A percentile compares a stretch with the other conserved stretches of the same genome.
These are phyloP conservation scores for Lycaon pictus DNA, from an alignment of 2,113 vertebrate genomes.

Conservation along the genomic window DNA sequence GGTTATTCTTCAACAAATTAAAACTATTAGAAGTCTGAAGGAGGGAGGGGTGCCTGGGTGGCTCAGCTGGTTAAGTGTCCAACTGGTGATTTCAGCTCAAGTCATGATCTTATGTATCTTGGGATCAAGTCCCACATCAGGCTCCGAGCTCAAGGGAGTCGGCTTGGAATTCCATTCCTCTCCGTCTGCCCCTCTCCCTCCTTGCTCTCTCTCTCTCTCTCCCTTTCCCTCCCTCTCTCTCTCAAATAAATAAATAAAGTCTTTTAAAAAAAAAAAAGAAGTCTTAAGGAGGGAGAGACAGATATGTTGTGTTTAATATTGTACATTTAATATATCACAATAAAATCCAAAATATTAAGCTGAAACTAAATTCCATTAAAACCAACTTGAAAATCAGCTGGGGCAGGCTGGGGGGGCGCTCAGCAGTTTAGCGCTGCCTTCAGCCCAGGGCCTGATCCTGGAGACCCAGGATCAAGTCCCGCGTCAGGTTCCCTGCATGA, in stretches of 20 bases:
- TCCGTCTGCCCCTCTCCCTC: background rate
- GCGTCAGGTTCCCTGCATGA: no score
- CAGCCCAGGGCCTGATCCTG: no score
- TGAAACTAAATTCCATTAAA: constrained; percentile 44
- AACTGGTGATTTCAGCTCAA: background rate
- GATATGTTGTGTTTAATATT: background rate
- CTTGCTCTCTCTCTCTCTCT: background rate
- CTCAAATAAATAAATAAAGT: background rate
- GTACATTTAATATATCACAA: background rate
- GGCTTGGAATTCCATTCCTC: background rate
- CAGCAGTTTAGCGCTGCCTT: no score
- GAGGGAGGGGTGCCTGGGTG: background rate
- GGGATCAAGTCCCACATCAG: background rate
- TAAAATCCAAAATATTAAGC: constrained; percentile 22
- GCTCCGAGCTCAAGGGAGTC: background rate
- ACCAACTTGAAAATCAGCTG: background rate
- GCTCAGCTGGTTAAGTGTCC: background rate
- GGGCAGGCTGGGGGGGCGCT: no score
- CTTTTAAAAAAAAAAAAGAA: background rate
- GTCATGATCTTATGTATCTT: background rate
- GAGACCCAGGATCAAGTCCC: no score
- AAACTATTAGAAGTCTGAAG: background rate
- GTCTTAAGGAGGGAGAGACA: background rate
- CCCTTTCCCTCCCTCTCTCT: background rate
- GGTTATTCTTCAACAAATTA: background rate